Evolutionary conservation across 2,888 invertebrate species (phyloP).

Genomic region (Drosophila anomelani): DNA sequence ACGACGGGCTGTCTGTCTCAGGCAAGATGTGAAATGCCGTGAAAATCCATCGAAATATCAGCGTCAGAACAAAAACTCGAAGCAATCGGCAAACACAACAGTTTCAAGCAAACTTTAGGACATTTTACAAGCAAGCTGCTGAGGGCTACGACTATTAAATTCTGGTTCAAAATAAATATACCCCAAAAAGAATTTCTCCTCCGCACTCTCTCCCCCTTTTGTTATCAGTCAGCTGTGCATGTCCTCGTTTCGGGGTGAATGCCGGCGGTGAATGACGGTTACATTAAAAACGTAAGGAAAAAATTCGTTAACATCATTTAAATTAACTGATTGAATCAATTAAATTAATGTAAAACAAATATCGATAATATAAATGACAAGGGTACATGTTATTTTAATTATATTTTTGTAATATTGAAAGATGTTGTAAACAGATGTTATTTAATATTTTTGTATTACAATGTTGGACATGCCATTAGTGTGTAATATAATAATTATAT

Average conservation of each 20-base stretch:
- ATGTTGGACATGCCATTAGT: no score
- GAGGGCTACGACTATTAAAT: constrained; percentile 24
- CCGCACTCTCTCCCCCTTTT: constrained; percentile 9
- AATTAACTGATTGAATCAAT: no score
- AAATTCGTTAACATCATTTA: not conserved
- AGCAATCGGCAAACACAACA: constrained; percentile 18
- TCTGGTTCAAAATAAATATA: constrained; percentile 23
- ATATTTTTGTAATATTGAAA: no score
- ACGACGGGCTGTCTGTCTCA: constrained; percentile 24
- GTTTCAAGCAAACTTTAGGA: constrained; percentile 18
- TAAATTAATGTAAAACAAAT: no score
- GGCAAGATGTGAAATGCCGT: constrained; percentile 6
- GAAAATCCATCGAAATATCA: constrained; percentile 24
- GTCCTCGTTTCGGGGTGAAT: constrained; percentile 22
- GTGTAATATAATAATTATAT: no score
- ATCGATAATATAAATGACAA: no score
- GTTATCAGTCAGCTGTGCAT: constrained; percentile 37
- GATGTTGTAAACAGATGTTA: no score
- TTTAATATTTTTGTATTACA: no score
- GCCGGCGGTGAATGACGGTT: not conserved
- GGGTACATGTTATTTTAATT: no score
- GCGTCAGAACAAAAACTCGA: constrained; percentile 20
- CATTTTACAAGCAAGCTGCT: constrained; percentile 26
- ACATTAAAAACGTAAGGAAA: not conserved
- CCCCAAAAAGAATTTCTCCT: constrained; percentile 22